Evolutionary conservation across 2,113 vertebrate species (phyloP).

Genomic region (Anolis carolinensis): DNA sequence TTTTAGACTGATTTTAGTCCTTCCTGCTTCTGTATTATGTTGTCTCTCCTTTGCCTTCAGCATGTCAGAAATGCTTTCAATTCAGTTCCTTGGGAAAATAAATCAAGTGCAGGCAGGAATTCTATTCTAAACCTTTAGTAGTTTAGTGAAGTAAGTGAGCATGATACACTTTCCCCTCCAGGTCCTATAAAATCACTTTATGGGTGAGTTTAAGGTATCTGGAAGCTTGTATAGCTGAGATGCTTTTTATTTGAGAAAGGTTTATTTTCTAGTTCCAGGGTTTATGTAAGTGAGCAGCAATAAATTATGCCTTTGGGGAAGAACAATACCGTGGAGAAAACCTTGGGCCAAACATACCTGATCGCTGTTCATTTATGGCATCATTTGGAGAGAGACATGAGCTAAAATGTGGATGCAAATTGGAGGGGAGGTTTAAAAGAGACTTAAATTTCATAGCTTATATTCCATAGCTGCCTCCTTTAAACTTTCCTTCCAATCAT

Average conservation of each 20-base stretch:
- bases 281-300: slow-evolving; percentile 12
- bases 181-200: slow-evolving; percentile 36
- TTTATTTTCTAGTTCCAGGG: slow-evolving; percentile 3
- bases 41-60: slow-evolving; percentile 6
- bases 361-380: background rate
- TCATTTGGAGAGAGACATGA: background rate
- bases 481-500: background rate
- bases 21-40: background rate
- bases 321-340: slow-evolving; percentile 2
- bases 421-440: too few relatives aligned
- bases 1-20: background rate
- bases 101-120: slow-evolving; percentile 6
- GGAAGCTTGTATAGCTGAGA: background rate
- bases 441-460: background rate
- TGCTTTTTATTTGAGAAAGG: slow-evolving; percentile 39
- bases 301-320: slow-evolving; percentile 13
- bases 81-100: background rate
- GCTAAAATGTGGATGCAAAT: background rate
- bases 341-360: background rate
- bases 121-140: background rate
- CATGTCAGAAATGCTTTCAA: background rate
- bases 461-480: background rate
- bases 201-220: slow-evolving; percentile 26
- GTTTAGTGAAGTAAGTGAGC: slow-evolving; percentile 14
- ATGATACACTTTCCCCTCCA: slow-evolving; percentile 8